Evolutionary conservation across 2,888 invertebrate genomes (phyloP).

Genomic region (Eupeodes luniger): DNA sequence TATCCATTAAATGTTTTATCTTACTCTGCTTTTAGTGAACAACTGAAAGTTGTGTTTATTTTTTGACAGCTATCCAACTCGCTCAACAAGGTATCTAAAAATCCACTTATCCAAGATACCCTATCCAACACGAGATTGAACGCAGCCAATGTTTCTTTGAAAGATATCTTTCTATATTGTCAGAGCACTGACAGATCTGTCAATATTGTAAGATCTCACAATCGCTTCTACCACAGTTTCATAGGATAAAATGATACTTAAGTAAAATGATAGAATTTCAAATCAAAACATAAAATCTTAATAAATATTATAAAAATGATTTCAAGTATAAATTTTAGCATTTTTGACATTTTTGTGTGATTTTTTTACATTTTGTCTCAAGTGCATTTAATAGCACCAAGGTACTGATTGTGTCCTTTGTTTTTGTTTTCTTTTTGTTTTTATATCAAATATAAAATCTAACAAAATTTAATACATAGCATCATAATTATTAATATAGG

Average conservation of each 20-base stretch:
- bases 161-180: no score
- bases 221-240: no score
- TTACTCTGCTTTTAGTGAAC: no score
- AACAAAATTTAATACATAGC: constrained; percentile 44
- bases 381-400: constrained; percentile 56
- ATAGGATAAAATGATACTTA: neutral
- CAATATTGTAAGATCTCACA: no score
- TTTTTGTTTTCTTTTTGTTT: constrained; percentile 7
- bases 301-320: neutral
- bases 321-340: constrained; percentile 3
- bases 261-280: constrained; percentile 39
- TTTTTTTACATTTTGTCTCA: constrained; percentile 34
- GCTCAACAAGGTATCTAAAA: no score
- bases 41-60: no score
- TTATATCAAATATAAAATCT: constrained; percentile 59
- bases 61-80: no score
- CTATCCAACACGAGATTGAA: no score
- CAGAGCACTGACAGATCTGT: no score
- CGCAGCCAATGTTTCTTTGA: no score
- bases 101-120: no score
- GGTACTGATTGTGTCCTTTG: constrained; percentile 64
- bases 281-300: neutral
- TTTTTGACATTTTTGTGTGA: constrained; percentile 31
- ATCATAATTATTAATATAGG: constrained; percentile 2
- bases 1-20: no score